phyloP scores from a whole-genome alignment of 2,797 vertebrate species.

The Galago senegalensis region DNA sequence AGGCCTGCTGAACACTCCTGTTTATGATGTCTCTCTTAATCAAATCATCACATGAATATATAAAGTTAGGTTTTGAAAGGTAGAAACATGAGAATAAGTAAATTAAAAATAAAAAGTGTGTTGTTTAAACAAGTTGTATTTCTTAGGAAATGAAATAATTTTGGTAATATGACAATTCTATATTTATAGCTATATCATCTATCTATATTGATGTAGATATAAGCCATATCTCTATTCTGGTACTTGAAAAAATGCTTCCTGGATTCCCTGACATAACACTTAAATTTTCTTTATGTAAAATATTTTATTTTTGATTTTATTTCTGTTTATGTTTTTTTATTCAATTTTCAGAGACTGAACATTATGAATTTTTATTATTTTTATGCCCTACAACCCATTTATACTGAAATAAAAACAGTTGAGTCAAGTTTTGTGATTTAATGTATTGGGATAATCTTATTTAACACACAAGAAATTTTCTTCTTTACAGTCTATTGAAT shows the following conservation, averaged over 20 bases:
- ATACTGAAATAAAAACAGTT: conserved; percentile 1
- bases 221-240: neutral
- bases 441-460: neutral
- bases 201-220: too few species aligned
- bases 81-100: conserved; percentile 19
- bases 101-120: neutral
- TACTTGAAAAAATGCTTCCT: neutral
- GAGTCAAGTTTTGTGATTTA: neutral
- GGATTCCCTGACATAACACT: neutral
- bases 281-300: neutral
- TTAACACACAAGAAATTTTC: neutral
- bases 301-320: neutral
- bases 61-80: neutral
- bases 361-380: neutral
- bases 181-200: too few species aligned
- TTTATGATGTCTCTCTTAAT: conserved; percentile 39
- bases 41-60: neutral
- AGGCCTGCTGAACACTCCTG: neutral
- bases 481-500: neutral
- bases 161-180: neutral
- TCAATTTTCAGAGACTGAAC: neutral
- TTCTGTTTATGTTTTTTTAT: neutral
- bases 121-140: neutral
- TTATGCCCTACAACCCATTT: neutral
- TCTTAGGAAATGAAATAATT: neutral